Conservation (phyloP, 2,797 vertebrate species). For the Rhinogobio ventralis region DNA sequence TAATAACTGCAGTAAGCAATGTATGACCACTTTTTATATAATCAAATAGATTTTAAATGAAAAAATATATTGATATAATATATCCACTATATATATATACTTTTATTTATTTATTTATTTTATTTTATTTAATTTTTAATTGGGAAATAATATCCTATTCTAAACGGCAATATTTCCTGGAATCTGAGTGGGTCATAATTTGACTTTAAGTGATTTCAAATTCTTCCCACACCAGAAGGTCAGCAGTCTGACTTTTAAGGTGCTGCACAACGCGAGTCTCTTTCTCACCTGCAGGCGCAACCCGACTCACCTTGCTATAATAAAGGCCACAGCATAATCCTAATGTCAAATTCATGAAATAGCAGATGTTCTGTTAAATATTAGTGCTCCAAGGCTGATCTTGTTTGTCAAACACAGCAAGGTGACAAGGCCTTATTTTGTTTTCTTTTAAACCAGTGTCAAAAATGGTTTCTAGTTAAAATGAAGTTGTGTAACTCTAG, state of each 20-base stretch:
- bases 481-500: neutral
- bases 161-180: neutral
- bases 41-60: neutral
- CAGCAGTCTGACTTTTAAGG: constrained; percentile 14
- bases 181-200: neutral
- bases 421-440: neutral
- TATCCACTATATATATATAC: too few species aligned
- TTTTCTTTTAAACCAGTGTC: neutral
- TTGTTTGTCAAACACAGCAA: neutral
- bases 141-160: neutral
- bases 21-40: neutral
- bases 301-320: neutral
- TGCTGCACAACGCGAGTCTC: neutral
- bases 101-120: neutral
- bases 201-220: neutral
- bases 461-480: neutral
- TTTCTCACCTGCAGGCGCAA: neutral
- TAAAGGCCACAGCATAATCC: constrained; percentile 19
- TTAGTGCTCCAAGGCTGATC: constrained; percentile 18
- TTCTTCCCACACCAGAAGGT: constrained; percentile 22
- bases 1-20: neutral
- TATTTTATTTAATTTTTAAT: neutral
- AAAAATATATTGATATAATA: neutral
- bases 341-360: constrained; percentile 10
- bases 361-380: neutral